Percentiles rank a stretch among this genome's conserved stretches.
Conservation (phyloP, 2,888 invertebrate species). For the Nematopogon swammerdamellus region DNA sequence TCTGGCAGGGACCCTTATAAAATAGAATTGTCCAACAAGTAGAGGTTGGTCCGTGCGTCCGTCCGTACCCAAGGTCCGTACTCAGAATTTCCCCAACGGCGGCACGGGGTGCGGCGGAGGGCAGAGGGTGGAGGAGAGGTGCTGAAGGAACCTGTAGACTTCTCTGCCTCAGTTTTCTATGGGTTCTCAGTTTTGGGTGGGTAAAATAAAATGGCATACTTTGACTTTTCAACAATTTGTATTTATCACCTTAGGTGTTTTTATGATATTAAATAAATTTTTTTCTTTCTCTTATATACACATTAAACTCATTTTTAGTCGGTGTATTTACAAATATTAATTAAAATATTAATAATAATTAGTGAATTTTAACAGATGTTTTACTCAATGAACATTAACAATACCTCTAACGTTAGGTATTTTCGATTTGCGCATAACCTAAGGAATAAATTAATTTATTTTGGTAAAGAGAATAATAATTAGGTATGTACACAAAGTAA, state of each 20-base stretch:
- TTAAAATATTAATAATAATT: slow-evolving; percentile 57
- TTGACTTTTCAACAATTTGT: slow-evolving; percentile 50
- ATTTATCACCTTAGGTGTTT: slow-evolving; percentile 52
- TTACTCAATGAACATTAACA: slow-evolving; percentile 18
- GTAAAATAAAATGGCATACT: neutral
- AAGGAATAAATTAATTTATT: neutral
- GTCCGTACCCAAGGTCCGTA: too few relatives aligned
- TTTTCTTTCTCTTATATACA: slow-evolving; percentile 51
- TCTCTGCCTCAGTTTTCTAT: too few relatives aligned
- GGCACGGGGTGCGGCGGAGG: too few relatives aligned
- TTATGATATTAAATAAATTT: slow-evolving; percentile 47
- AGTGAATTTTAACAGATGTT: slow-evolving; percentile 38
- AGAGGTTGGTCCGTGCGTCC: too few relatives aligned
- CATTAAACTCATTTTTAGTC: slow-evolving; percentile 55
- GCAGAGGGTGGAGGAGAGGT: too few relatives aligned
- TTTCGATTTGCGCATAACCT: neutral
- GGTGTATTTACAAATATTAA: slow-evolving; percentile 60
- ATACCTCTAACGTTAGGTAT: slow-evolving; percentile 27
- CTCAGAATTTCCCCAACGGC: too few relatives aligned
- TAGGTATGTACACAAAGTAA: slow-evolving; percentile 22
- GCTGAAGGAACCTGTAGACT: too few relatives aligned
- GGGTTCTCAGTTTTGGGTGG: too few relatives aligned
- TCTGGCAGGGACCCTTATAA: too few relatives aligned
- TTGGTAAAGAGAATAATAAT: slow-evolving; percentile 18
- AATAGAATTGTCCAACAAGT: too few relatives aligned